Percentiles rank a stretch among this genome's conserved stretches.
These are phyloP conservation scores for Psephotus haematonotus DNA, from an alignment of 2,113 vertebrate genomes.

Conservation along the genomic window DNA sequence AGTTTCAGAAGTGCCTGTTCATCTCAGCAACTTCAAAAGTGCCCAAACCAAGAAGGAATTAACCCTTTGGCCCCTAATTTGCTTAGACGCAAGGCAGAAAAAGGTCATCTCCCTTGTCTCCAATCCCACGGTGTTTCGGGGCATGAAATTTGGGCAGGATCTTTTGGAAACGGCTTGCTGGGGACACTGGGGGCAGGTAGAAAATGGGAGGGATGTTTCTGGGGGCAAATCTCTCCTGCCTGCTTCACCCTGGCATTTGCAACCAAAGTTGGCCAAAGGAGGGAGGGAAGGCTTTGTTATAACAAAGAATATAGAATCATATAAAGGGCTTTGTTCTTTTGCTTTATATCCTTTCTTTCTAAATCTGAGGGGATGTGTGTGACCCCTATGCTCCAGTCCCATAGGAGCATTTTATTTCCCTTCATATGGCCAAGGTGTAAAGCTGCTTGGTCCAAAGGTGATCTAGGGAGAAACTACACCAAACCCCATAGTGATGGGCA, in stretches of 20 bases:
- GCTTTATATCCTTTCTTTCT: background rate
- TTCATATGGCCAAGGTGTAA: background rate
- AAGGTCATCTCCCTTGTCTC: background rate
- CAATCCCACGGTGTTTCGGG: background rate
- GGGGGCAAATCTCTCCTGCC: background rate
- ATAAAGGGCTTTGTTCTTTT: background rate
- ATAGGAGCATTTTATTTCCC: rapidly evolving
- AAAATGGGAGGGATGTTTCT: background rate
- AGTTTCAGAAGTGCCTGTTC: background rate
- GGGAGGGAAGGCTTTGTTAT: background rate
- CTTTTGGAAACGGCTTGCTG: background rate
- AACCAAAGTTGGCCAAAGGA: background rate
- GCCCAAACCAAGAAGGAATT: background rate
- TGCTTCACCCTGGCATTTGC: background rate
- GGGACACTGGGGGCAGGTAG: background rate
- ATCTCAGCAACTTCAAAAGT: background rate
- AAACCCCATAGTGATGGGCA: rapidly evolving
- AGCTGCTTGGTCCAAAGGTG: background rate
- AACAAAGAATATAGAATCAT: background rate
- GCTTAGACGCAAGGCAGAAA: background rate
- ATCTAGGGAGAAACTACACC: background rate
- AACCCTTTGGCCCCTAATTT: background rate
- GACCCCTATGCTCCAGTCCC: background rate
- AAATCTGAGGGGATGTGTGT: too few species aligned
- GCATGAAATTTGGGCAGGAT: background rate